Conservation (phyloP, 2,797 vertebrate genomes). For the Urosaurus nigricauda region DNA sequence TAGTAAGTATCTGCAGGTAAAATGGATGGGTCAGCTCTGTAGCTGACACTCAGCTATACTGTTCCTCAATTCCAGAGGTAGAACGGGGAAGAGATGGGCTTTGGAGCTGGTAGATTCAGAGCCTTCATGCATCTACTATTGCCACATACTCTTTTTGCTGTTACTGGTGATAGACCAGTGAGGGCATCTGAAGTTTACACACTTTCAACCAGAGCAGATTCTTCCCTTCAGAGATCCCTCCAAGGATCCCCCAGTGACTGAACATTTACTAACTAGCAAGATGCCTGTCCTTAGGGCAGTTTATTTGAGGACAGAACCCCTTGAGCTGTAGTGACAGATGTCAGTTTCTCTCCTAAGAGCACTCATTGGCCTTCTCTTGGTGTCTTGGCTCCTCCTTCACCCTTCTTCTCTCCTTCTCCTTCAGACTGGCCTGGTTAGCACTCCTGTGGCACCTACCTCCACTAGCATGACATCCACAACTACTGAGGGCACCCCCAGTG, state of each 20-base stretch:
- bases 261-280: not conserved
- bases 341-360: not conserved
- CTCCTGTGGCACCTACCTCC: constrained; percentile 79
- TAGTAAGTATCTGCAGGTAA: too few species aligned
- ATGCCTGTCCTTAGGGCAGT: not conserved
- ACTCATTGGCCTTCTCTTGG: not conserved
- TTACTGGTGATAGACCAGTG: not conserved
- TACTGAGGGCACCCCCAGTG: constrained; percentile 73
- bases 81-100: not conserved
- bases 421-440: constrained; percentile 75
- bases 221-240: not conserved
- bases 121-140: not conserved
- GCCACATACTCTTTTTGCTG: not conserved
- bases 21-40: not conserved
- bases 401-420: constrained; percentile 19
- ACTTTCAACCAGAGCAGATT: not conserved
- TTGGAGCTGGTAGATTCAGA: not conserved
- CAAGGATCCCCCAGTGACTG: not conserved
- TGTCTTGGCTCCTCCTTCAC: not conserved
- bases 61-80: not conserved
- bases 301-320: not conserved
- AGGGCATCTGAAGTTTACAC: not conserved
- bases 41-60: not conserved
- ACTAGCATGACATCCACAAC: constrained; percentile 68
- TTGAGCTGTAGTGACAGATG: not conserved